phyloP scores from a whole-genome alignment of 2,888 invertebrate species.

The Leptinotarsa peninsularis region DNA sequence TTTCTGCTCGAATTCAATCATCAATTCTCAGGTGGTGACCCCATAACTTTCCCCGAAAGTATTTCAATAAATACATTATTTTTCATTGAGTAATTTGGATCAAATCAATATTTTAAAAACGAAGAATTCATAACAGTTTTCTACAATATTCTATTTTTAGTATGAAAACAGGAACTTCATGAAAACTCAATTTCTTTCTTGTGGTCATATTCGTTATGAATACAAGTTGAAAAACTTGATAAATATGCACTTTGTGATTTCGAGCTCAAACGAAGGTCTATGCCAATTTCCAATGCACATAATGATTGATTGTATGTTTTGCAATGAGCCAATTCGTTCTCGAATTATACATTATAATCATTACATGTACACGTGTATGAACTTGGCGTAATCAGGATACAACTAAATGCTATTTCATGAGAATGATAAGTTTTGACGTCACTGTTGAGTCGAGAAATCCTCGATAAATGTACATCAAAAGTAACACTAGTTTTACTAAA shows the following conservation, averaged over 20 bases:
- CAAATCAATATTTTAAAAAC: no score
- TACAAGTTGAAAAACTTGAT: conserved; percentile 13
- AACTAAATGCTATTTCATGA: conserved; percentile 3
- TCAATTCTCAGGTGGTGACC: no score
- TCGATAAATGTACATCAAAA: no score
- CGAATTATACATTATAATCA: conserved; percentile 46
- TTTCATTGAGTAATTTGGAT: no score
- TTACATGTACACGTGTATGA: conserved; percentile 19
- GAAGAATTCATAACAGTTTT: no score
- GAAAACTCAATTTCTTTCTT: neutral
- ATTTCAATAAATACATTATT: no score
- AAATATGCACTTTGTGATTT: conserved; percentile 24
- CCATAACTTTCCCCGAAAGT: no score
- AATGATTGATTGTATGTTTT: conserved; percentile 33
- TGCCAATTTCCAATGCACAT: conserved; percentile 37
- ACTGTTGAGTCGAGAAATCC: neutral
- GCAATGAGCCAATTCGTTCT: conserved; percentile 44
- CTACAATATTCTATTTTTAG: no score
- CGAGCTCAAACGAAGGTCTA: conserved; percentile 27
- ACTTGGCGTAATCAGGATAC: conserved; percentile 13
- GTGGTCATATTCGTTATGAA: neutral
- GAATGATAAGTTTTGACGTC: neutral
- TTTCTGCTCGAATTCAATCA: no score
- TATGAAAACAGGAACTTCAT: no score
- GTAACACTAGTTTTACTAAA: no score